phyloP scores from a whole-genome alignment of 1,140 invertebrate species.

The Megalopta genalis region DNA sequence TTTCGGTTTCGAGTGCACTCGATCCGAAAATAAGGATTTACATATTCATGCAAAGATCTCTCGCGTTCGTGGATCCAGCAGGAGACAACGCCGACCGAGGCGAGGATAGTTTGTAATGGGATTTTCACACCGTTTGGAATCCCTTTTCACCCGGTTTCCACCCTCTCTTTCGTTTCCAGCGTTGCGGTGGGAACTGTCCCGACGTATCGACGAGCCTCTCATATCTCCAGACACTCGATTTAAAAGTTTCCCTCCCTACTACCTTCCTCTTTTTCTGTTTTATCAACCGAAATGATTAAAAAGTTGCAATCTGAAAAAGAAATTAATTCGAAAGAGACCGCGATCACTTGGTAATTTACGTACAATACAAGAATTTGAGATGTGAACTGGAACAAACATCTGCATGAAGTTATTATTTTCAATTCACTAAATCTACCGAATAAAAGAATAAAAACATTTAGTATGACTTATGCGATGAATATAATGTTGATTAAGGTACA shows the following conservation, averaged over 20 bases:
- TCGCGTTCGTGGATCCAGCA: constrained; percentile 69
- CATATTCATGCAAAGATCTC: constrained; percentile 80
- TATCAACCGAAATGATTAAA: too few relatives aligned
- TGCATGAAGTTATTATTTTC: too few relatives aligned
- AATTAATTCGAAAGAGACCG: too few relatives aligned
- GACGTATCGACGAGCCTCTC: constrained; percentile 52
- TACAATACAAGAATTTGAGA: too few relatives aligned
- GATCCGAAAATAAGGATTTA: constrained; percentile 80
- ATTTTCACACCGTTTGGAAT: constrained; percentile 63
- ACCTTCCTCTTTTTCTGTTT: too few relatives aligned
- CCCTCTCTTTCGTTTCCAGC: constrained; percentile 37
- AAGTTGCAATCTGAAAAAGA: too few relatives aligned
- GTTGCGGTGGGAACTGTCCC: constrained; percentile 43
- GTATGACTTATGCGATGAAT: too few relatives aligned
- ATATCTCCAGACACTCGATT: constrained; percentile 61
- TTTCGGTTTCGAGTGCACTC: constrained; percentile 80
- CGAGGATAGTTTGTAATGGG: constrained; percentile 74
- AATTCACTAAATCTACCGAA: too few relatives aligned
- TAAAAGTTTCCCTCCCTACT: constrained; percentile 64
- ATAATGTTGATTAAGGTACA: too few relatives aligned
- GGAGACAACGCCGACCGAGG: constrained; percentile 68
- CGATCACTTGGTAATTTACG: too few relatives aligned
- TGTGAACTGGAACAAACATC: too few relatives aligned
- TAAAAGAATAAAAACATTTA: too few relatives aligned
- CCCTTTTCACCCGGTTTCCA: background rate